Evolutionary conservation across 2,113 vertebrate species (phyloP), one percentile per base, ranked within the genome.

Genomic region (Pardalotus punctatus): DNA sequence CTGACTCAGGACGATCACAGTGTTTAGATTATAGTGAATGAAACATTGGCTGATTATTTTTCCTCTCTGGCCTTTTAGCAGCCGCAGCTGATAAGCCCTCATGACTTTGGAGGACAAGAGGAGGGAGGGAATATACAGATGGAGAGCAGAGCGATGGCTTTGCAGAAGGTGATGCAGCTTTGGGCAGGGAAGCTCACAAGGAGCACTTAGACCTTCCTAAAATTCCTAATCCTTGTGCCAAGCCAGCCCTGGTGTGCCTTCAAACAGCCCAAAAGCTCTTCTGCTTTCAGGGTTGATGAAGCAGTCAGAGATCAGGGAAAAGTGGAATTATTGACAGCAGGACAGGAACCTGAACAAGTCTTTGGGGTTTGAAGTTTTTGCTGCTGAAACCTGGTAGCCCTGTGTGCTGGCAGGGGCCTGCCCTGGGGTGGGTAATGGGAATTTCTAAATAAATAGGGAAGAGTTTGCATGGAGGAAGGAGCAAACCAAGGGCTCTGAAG

Each of bases 41-140:
- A 94, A 96, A 76, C 12, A 33, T 31, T 73, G 83, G 17, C 56
- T 93, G 77, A 51, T 73, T 29, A 48, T 67, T 88, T 83, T 89
- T 72, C 20, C 48, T 48, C 54, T 64, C 50, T 33, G 38, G 35
- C 51, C 80, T 56, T 66, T 48, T 47, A 83, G 65, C 53, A 36
- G 35, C 23, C 0, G 0, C 48, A 81, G 60, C 13, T 69, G 81
- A 5, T 64, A 48, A 81, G 11, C 51, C 60, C 45, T 91, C 25
- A 14, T 42, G 91, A 33, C 23, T 91, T 17, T 35, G 62, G 6
- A 54, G 56, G 69, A 4, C 4, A 20, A 58, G 35, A 88, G 62
- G 70, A 93, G 57, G 69, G 27, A 27, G 20, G 42, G 70, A 84
- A 62, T 14, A 58, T 14, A 22, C 24, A 84, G 70, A 67, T 12